Evolutionary conservation across 2,797 vertebrate species (phyloP), one percentile per base, ranked within the genome.

Genomic region (Tadarida brasiliensis): DNA sequence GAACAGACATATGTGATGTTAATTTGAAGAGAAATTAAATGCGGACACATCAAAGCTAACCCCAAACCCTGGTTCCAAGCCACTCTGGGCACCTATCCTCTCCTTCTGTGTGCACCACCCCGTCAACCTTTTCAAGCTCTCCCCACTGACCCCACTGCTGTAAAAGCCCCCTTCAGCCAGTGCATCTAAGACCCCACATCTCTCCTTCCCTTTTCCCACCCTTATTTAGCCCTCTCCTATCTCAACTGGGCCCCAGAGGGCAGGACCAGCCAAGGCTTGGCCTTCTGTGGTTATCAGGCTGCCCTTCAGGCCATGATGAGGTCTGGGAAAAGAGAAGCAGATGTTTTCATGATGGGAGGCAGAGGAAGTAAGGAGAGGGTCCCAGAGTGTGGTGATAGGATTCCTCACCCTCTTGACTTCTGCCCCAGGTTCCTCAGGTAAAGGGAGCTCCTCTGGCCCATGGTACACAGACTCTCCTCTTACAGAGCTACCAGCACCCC

Each of bases 261-360:
- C 8, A 93, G 30, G 22, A 56, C 5, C 68, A 70, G 81, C 54
- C 77, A 57, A 39, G 12, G 33, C n/a, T 10, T 9, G 7, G 26
- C 39, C 67, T 49, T 57, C 74, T 51, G 30, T 33, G 47, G 65
- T 73, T 70, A 51, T 4, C 30, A 7, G 61, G 33, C 30, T 74
- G 61, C 30, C 24, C 26, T 68, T 35, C 56, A 28, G 81, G 47
- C 24, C 0, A 0, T 81, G 49, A 93, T 8, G 68, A 89, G 59
- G 65, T 39, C 65, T 89, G 80, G 54, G 51, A 88, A 91, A 91
- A 90, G 82, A 76, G 94, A 95, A 81, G 77, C n/a, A 30, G 77
- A 54, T 90, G 35, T 86, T 92, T 76, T 90, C 67, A 54, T 7
- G 73, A 56, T 17, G 56, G 74, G 12, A 91, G 76, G 33, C 15